phyloP scores from a whole-genome alignment of 2,113 vertebrate genomes.

The Zeus faber region DNA sequence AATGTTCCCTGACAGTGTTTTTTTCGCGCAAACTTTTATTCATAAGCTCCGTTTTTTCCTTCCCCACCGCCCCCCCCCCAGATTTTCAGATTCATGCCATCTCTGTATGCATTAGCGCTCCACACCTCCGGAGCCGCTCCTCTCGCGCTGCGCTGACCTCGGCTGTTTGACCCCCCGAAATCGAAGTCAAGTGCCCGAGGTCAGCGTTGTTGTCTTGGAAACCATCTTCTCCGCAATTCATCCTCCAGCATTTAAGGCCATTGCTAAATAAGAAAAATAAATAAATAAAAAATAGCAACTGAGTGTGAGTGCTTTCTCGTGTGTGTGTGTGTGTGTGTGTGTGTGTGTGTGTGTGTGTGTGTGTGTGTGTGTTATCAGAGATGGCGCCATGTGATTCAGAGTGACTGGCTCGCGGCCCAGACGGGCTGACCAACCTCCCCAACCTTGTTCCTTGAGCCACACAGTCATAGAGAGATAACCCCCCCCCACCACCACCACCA shows the following conservation, averaged over 20 bases:
- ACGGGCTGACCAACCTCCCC: background rate
- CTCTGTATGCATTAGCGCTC: background rate
- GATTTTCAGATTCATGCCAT: too few relatives aligned
- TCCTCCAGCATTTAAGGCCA: background rate
- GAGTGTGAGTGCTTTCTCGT: too few relatives aligned
- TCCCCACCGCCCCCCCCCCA: too few relatives aligned
- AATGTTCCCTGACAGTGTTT: slow-evolving; percentile 4
- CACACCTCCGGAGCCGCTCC: background rate
- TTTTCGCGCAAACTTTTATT: too few relatives aligned
- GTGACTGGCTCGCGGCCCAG: slow-evolving; percentile 1
- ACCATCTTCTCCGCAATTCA: slow-evolving; percentile 12
- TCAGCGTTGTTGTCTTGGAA: slow-evolving; percentile 19
- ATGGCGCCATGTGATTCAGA: slow-evolving; percentile 26
- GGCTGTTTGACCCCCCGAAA: too few relatives aligned
- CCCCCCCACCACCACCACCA: background rate
- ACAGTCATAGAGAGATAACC: background rate
- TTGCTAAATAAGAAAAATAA: slow-evolving; percentile 6
- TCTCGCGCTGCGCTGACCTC: background rate
- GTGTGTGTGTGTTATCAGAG: slow-evolving; percentile 11
- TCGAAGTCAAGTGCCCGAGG: slow-evolving; percentile 10
- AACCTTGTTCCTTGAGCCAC: background rate
- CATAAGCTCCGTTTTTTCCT: too few relatives aligned
- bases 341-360: slow-evolving; percentile 4
- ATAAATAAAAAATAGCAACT: too few relatives aligned
- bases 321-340: slow-evolving; percentile 10